These are phyloP conservation scores for Polymixis lichenea DNA, from an alignment of 2,888 invertebrate species.

Conservation along the genomic window DNA sequence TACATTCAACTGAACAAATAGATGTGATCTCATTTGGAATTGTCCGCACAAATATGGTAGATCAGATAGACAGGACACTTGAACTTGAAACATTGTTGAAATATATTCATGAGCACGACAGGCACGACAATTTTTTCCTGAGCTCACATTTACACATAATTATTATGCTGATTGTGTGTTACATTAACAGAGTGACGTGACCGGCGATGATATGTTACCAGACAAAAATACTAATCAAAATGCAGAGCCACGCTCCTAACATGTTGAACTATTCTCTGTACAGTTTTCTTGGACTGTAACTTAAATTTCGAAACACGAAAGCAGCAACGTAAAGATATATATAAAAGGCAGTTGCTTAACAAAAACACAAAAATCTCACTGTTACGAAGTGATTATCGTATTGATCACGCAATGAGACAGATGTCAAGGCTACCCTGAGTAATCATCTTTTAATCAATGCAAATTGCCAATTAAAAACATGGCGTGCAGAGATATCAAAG, in stretches of 20 bases:
- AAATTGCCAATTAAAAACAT: conserved; percentile 79
- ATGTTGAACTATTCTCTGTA: conserved; percentile 45
- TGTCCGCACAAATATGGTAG: conserved; percentile 59
- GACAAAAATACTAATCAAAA: conserved; percentile 65
- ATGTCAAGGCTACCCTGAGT: conserved; percentile 73
- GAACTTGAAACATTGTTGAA: conserved; percentile 61
- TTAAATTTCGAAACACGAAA: conserved; percentile 53
- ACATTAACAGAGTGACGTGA: conserved; percentile 64
- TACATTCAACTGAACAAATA: conserved; percentile 62
- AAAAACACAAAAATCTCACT: conserved; percentile 58
- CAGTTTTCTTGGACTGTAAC: conserved; percentile 42
- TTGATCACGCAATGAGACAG: conserved; percentile 73
- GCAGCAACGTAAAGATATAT: conserved; percentile 43
- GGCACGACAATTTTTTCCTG: conserved; percentile 59
- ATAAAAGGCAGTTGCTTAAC: conserved; percentile 53
- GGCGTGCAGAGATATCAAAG: conserved; percentile 65
- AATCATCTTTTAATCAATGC: conserved; percentile 76
- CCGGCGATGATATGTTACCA: conserved; percentile 52
- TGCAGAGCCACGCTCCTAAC: conserved; percentile 60
- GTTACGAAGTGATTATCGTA: conserved; percentile 59
- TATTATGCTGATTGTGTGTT: conserved; percentile 65
- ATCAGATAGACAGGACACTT: conserved; percentile 48
- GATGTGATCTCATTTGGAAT: conserved; percentile 68
- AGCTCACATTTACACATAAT: conserved; percentile 59
- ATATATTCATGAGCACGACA: conserved; percentile 64